Percentiles rank a stretch among this genome's conserved stretches.
phyloP scores from a whole-genome alignment of 2,888 invertebrate genomes.

The Andrena camellia region DNA sequence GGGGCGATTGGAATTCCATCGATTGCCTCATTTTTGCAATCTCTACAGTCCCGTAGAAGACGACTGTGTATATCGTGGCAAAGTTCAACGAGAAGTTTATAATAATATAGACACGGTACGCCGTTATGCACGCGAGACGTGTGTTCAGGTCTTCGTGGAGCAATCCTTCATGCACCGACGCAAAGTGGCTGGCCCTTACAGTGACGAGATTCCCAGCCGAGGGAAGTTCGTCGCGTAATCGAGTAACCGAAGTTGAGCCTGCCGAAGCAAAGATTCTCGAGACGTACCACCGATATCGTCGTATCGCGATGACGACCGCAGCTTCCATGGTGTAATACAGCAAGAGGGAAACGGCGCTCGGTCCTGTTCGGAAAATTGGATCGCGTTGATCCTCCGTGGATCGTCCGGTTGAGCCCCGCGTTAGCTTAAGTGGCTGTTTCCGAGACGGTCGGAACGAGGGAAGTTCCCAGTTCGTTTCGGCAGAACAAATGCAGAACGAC shows the following conservation, averaged over 20 bases:
- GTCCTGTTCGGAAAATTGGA: slow-evolving; percentile 58
- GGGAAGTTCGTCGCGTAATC: neutral
- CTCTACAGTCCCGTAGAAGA: too few relatives aligned
- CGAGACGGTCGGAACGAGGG: slow-evolving; percentile 57
- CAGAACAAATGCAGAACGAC: slow-evolving; percentile 46
- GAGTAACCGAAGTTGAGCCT: neutral
- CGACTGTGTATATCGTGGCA: too few relatives aligned
- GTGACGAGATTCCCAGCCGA: neutral
- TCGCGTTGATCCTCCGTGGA: slow-evolving; percentile 65
- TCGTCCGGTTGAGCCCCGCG: slow-evolving; percentile 63
- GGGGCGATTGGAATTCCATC: slow-evolving; percentile 2
- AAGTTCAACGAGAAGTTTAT: neutral
- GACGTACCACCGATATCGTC: slow-evolving; percentile 14
- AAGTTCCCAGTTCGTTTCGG: slow-evolving; percentile 62
- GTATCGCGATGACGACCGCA: slow-evolving; percentile 26
- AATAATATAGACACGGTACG: neutral
- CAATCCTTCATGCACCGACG: neutral
- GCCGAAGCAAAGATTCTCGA: neutral
- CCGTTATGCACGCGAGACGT: neutral
- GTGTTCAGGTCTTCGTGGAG: neutral
- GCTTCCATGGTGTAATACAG: neutral
- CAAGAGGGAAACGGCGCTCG: slow-evolving; percentile 8
- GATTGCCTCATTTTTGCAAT: neutral
- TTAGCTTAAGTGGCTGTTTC: slow-evolving; percentile 71
- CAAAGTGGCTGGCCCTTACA: neutral